Conservation (phyloP, 1,140 invertebrate species). For the Teleopsis dalmanni region DNA sequence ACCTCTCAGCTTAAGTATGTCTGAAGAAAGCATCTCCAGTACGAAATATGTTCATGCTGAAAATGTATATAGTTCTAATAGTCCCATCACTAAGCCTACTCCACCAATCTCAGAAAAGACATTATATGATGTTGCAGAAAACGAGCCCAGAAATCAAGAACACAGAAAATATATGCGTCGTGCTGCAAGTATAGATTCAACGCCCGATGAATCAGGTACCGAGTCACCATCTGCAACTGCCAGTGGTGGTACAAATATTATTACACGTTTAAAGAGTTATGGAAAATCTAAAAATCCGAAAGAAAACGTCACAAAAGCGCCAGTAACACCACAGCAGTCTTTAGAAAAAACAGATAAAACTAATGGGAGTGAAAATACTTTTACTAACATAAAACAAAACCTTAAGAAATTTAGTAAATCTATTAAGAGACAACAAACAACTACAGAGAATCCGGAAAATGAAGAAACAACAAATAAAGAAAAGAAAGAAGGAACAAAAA, state of each 20-base stretch:
- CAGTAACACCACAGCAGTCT: slow-evolving; percentile 9
- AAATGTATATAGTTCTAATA: slow-evolving; percentile 6
- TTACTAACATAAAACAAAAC: slow-evolving; percentile 9
- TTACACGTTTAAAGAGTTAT: too few species aligned
- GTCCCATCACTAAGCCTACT: neutral
- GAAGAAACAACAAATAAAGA: neutral
- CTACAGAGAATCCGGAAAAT: slow-evolving; percentile 16
- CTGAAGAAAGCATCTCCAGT: slow-evolving; percentile 3
- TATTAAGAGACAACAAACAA: slow-evolving; percentile 20
- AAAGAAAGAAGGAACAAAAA: slow-evolving; percentile 4
- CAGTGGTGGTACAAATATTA: too few species aligned
- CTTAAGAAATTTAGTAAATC: slow-evolving; percentile 28
- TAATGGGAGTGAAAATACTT: slow-evolving; percentile 5
- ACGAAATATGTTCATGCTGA: too few species aligned
- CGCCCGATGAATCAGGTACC: too few species aligned
- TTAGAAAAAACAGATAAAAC: slow-evolving; percentile 7
- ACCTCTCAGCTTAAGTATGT: slow-evolving; percentile 14
- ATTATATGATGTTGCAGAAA: slow-evolving; percentile 1
- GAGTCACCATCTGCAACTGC: too few species aligned
- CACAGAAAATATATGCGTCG: neutral
- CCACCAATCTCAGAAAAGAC: neutral
- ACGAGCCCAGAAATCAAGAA: neutral
- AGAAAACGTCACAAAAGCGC: slow-evolving; percentile 1
- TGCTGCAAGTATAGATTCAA: neutral
- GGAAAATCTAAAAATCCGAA: neutral